phyloP scores from a whole-genome alignment of 2,113 vertebrate species.

The Formicarius rufipectus region DNA sequence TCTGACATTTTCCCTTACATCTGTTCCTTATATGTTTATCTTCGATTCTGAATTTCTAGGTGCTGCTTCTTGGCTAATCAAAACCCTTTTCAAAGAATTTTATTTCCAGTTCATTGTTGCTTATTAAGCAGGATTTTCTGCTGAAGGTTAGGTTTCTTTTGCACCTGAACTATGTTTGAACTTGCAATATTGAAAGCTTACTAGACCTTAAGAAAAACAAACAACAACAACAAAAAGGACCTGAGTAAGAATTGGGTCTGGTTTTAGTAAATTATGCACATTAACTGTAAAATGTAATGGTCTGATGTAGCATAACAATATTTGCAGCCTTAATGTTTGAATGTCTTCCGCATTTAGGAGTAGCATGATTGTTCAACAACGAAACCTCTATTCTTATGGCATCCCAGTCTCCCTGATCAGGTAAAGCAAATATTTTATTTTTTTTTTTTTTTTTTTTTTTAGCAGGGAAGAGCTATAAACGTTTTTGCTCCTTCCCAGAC shows the following conservation, averaged over 20 bases:
- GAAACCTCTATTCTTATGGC: neutral
- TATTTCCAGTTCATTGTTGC: neutral
- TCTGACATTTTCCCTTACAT: slow-evolving; percentile 17
- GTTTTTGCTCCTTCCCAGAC: neutral
- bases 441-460: neutral
- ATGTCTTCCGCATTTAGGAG: neutral
- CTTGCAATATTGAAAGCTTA: neutral
- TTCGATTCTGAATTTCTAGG: neutral
- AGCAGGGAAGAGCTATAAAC: neutral
- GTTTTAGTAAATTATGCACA: neutral
- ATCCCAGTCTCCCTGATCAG: neutral
- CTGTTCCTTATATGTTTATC: neutral
- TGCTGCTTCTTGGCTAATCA: neutral
- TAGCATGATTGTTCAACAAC: neutral
- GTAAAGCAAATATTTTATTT: neutral
- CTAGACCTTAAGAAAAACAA: neutral
- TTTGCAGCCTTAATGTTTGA: neutral
- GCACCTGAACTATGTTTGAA: neutral
- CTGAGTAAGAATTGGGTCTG: neutral
- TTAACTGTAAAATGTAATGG: neutral
- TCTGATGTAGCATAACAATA: neutral
- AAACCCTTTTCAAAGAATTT: neutral
- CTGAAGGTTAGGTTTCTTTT: neutral
- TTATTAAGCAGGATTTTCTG: neutral
- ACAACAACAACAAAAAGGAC: neutral